A percentile compares a stretch with the other conserved stretches of the same genome.
These are phyloP conservation scores for Albula glossodonta DNA, from an alignment of 2,113 vertebrate species.

Conservation along the genomic window DNA sequence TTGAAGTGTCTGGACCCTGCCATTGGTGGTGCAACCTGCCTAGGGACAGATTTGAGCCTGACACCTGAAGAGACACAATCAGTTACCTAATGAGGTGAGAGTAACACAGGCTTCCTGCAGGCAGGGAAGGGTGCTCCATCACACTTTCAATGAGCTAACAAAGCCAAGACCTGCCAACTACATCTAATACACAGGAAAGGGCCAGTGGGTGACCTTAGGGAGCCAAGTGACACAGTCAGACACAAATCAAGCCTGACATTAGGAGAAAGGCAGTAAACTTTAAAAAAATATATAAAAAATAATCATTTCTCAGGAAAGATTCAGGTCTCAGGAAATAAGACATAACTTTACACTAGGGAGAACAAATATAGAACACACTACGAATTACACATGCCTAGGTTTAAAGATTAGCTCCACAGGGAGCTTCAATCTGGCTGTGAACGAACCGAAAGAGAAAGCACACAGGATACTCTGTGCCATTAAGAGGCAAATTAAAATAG, in stretches of 20 bases:
- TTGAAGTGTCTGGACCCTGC: conserved; percentile 9
- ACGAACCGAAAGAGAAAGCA: no score
- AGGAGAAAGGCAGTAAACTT: not conserved
- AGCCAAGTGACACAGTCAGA: not conserved
- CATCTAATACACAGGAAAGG: not conserved
- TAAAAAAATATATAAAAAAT: no score
- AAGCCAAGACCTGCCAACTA: not conserved
- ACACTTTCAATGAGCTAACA: not conserved
- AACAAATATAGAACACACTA: not conserved
- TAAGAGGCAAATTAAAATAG: no score
- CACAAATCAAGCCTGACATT: no score
- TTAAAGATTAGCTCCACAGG: not conserved
- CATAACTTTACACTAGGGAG: not conserved
- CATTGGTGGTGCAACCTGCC: not conserved
- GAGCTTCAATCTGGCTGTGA: not conserved
- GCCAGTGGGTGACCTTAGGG: not conserved
- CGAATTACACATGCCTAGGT: not conserved
- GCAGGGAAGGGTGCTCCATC: not conserved
- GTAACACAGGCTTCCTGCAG: not conserved
- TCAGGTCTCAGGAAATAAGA: not conserved
- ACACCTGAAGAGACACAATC: not conserved
- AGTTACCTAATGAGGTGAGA: not conserved
- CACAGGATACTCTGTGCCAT: no score
- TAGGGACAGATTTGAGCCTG: conserved; percentile 3
- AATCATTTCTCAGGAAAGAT: not conserved